These are phyloP conservation scores for Lithosia quadra DNA, from an alignment of 2,888 invertebrate species.

Conservation along the genomic window DNA sequence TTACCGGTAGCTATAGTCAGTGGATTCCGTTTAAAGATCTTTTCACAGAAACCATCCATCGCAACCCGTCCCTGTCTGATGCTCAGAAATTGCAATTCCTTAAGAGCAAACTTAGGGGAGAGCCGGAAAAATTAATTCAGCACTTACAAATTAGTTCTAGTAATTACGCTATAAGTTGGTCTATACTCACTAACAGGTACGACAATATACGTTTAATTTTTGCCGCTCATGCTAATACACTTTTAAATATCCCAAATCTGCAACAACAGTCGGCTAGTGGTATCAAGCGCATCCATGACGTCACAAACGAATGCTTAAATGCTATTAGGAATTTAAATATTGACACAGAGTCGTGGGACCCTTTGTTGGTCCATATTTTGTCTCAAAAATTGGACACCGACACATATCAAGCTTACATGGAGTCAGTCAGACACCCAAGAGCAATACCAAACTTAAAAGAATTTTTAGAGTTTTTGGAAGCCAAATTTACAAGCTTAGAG, in stretches of 20 bases:
- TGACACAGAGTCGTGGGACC: constrained; percentile 20
- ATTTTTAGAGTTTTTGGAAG: constrained; percentile 21
- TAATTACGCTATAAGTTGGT: background rate
- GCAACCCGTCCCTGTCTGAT: background rate
- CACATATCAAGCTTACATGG: constrained; percentile 13
- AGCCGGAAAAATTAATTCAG: constrained; percentile 18
- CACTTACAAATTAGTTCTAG: constrained; percentile 16
- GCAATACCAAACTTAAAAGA: constrained; percentile 19
- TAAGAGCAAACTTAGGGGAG: constrained; percentile 13
- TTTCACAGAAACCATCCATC: constrained; percentile 23
- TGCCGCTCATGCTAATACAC: background rate
- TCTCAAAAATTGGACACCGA: constrained; percentile 13
- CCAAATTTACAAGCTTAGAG: constrained; percentile 21
- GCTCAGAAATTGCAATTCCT: constrained; percentile 17
- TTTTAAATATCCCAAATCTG: constrained; percentile 4
- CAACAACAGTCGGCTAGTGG: constrained; percentile 8
- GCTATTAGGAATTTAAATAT: constrained; percentile 14
- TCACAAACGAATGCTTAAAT: constrained; percentile 11
- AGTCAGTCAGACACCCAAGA: constrained; percentile 16
- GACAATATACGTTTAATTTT: constrained; percentile 12
- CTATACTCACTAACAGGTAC: constrained; percentile 3
- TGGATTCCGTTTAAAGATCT: constrained; percentile 26
- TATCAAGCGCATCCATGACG: constrained; percentile 21
- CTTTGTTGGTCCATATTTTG: constrained; percentile 15
- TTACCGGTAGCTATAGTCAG: constrained; percentile 17